Evolutionary conservation across 2,113 vertebrate species (phyloP).

Genomic region (Oostethus manadensis): DNA sequence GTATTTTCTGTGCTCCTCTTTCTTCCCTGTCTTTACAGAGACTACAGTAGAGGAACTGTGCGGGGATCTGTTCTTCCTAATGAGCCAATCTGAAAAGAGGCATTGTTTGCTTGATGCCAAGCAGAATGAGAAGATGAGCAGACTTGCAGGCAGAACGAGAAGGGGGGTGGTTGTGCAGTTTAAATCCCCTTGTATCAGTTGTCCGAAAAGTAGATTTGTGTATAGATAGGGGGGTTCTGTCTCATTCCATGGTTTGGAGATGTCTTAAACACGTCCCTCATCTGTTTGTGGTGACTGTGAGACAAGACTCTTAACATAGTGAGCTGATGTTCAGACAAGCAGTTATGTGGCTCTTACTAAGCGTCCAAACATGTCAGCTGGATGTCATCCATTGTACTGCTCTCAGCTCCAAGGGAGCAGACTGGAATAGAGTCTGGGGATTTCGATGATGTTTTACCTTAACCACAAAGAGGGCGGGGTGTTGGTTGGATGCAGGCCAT

Average conservation of each 20-base stretch:
- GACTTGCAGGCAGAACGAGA: slow-evolving; percentile 13
- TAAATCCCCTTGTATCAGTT: slow-evolving; percentile 17
- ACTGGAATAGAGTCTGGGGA: too few relatives aligned
- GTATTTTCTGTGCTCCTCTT: slow-evolving; percentile 16
- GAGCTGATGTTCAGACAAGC: not conserved
- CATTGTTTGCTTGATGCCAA: slow-evolving; percentile 50
- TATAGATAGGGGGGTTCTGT: slow-evolving; percentile 2
- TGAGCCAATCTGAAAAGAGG: slow-evolving; percentile 41
- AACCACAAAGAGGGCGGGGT: too few relatives aligned
- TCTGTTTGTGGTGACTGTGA: slow-evolving; percentile 9
- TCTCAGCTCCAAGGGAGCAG: too few relatives aligned
- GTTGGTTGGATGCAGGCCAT: too few relatives aligned
- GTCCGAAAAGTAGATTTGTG: slow-evolving; percentile 9
- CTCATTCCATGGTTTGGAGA: slow-evolving; percentile 5
- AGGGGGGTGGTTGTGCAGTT: slow-evolving; percentile 20
- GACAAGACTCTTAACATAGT: slow-evolving; percentile 1
- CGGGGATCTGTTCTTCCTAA: slow-evolving; percentile 21
- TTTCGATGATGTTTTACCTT: too few relatives aligned
- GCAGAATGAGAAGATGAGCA: slow-evolving; percentile 28
- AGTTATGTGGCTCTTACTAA: not conserved
- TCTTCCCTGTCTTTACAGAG: not conserved
- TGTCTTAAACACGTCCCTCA: slow-evolving; percentile 8
- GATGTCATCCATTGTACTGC: too few relatives aligned
- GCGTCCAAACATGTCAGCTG: not conserved
- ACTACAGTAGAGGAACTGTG: slow-evolving; percentile 35